A percentile compares a stretch with the other conserved stretches of the same genome.
phyloP scores from a whole-genome alignment of 2,113 vertebrate genomes.

The Peromyscus leucopus region DNA sequence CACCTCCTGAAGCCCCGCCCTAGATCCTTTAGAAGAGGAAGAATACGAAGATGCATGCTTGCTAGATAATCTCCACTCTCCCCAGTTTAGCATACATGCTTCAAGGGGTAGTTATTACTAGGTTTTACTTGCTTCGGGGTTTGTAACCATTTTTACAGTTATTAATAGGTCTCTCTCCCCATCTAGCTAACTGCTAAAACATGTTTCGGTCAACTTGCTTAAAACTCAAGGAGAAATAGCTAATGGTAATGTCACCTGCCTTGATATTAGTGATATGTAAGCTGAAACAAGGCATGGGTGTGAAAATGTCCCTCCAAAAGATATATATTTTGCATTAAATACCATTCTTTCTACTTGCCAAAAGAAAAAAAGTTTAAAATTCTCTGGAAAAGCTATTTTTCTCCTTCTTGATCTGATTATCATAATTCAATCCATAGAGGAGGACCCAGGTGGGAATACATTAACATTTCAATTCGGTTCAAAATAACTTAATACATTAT shows the following conservation, averaged over 20 bases:
- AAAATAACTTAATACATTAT: constrained; percentile 79
- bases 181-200: neutral
- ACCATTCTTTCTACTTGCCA: neutral
- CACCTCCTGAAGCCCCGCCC: neutral
- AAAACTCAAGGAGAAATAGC: neutral
- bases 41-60: neutral
- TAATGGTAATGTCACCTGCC: neutral
- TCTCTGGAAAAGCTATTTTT: constrained; percentile 72
- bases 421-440: constrained; percentile 79
- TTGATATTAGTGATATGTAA: no score
- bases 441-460: constrained; percentile 79
- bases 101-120: neutral
- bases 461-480: constrained; percentile 80
- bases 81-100: neutral
- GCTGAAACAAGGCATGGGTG: neutral
- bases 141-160: neutral
- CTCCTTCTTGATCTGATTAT: constrained; percentile 71
- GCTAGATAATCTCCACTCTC: neutral
- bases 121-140: no score
- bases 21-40: neutral
- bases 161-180: neutral
- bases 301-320: neutral
- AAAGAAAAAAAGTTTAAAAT: constrained; percentile 53
- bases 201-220: neutral
- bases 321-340: neutral